Evolutionary conservation across 2,113 vertebrate genomes (phyloP), one percentile per base, ranked within the genome.

Genomic region (Stercorarius parasiticus): DNA sequence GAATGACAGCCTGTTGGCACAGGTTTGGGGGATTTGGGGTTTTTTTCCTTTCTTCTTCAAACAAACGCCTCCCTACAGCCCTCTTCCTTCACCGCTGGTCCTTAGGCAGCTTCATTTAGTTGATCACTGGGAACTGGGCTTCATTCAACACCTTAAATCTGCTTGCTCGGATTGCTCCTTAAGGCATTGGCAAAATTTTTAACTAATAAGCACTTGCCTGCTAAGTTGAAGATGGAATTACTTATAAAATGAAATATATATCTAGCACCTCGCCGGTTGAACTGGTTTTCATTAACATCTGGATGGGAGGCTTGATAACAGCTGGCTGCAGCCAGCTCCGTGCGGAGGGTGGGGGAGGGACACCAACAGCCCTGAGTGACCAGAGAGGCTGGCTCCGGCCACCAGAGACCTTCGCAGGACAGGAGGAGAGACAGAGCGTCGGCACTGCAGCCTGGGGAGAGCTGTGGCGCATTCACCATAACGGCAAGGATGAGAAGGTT

Each of bases 111-210:
- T 80, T 47, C 66, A 38, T 56, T 42, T 45, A 69, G 19, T 19
- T 30, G 10, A 67, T 87, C 27, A 13, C 70, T 67, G 29, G n/a
- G 47, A 92, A 80, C 11, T 16, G 20, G 32, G 26, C 58, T 93
- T 88, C 76, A 85, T 47, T 88, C 90, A 70, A 34, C 67, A 92
- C 62, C 90, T 92, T 62, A 82, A 90, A 62, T 85, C 59, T 80
- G 13, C 70, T 93, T 10, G 0, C 53, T 88, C 34, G 59, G 49
- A 62, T 6, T 66, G 59, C 53, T 85, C 90, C 74, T 64, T 53
- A 13, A 91, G 92, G 66, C 66, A 69, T 0, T 86, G 55, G 71
- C 29, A 73, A 82, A 38, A 32, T 53, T 82, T 59, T 88, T 49
- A 70, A 56, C 45, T 42, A 88, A 90, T 72, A 87, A 80, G 67